Evolutionary conservation across 2,888 invertebrate genomes (phyloP).

Genomic region (Pilophorus perplexus): DNA sequence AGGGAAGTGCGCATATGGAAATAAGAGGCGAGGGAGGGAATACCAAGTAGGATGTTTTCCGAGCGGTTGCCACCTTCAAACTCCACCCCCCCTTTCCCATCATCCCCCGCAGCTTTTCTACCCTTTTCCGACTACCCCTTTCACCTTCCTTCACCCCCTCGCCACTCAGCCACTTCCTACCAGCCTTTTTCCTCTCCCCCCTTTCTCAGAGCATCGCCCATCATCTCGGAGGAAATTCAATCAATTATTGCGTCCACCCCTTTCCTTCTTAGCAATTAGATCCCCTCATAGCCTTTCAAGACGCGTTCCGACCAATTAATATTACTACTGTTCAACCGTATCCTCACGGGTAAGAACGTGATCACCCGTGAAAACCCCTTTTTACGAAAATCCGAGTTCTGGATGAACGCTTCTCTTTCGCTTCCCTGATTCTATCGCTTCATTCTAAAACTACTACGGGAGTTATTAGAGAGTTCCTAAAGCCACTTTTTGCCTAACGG

Average conservation of each 20-base stretch:
- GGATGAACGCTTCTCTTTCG: too few species aligned
- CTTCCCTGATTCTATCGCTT: too few species aligned
- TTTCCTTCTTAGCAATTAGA: slow-evolving; percentile 40
- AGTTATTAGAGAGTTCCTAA: too few species aligned
- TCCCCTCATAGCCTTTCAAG: slow-evolving; percentile 36
- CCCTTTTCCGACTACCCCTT: slow-evolving; percentile 13
- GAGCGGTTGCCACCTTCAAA: slow-evolving; percentile 31
- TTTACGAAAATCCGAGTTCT: too few species aligned
- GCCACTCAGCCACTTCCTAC: not conserved
- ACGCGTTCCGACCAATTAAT: slow-evolving; percentile 37
- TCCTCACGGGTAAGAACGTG: slow-evolving; percentile 15
- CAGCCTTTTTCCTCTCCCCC: slow-evolving; percentile 8
- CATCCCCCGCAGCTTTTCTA: slow-evolving; percentile 17
- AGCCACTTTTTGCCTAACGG: too few species aligned
- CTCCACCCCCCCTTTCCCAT: slow-evolving; percentile 1
- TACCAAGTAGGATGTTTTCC: slow-evolving; percentile 40
- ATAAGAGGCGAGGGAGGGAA: slow-evolving; percentile 30
- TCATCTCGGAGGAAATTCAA: slow-evolving; percentile 37
- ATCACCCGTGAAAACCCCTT: not conserved
- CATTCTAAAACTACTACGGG: too few species aligned
- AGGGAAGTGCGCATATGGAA: slow-evolving; percentile 38
- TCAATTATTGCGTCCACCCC: slow-evolving; percentile 39
- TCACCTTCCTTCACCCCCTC: not conserved
- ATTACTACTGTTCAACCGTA: slow-evolving; percentile 30
- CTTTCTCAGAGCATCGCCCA: slow-evolving; percentile 20